These are phyloP conservation scores for Litoditis marina DNA, from an alignment of 2,888 invertebrate genomes.

Conservation along the genomic window DNA sequence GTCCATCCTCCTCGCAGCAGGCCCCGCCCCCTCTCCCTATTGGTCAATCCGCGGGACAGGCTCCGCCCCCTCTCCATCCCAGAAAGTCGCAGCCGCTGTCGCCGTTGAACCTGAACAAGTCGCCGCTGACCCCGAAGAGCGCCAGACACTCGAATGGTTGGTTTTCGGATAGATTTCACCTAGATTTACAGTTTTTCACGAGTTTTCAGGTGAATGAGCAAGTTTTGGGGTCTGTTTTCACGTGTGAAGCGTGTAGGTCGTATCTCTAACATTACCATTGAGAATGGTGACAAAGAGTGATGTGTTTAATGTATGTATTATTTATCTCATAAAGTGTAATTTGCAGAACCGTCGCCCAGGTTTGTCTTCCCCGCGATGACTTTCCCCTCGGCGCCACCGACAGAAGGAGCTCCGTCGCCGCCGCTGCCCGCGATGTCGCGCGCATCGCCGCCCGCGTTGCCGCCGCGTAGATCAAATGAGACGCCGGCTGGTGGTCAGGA, in stretches of 20 bases:
- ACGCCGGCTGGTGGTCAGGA: slow-evolving; percentile 20
- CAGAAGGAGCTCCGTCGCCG: background rate
- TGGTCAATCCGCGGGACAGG: slow-evolving; percentile 20
- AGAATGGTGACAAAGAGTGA: no score
- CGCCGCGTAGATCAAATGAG: slow-evolving; percentile 18
- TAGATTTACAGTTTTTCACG: background rate
- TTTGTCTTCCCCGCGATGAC: slow-evolving; percentile 27
- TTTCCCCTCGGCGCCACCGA: background rate
- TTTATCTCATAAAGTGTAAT: background rate
- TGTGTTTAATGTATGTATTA: background rate
- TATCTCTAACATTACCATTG: no score
- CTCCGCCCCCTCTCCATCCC: slow-evolving; percentile 16
- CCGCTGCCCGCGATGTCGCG: no score
- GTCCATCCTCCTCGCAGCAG: slow-evolving; percentile 25
- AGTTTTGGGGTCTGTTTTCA: no score
- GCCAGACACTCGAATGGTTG: background rate
- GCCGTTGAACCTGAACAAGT: slow-evolving; percentile 17
- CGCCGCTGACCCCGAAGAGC: background rate
- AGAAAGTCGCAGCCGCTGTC: slow-evolving; percentile 8
- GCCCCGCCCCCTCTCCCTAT: slow-evolving; percentile 24
- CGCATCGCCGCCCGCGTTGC: slow-evolving; percentile 24
- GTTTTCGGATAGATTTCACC: background rate
- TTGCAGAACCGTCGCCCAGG: slow-evolving; percentile 13
- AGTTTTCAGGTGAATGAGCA: background rate
- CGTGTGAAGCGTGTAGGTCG: no score